Percentiles rank a stretch among this genome's conserved stretches.
Conservation (phyloP, 2,888 invertebrate genomes). For the Temnothorax rugatulus region DNA sequence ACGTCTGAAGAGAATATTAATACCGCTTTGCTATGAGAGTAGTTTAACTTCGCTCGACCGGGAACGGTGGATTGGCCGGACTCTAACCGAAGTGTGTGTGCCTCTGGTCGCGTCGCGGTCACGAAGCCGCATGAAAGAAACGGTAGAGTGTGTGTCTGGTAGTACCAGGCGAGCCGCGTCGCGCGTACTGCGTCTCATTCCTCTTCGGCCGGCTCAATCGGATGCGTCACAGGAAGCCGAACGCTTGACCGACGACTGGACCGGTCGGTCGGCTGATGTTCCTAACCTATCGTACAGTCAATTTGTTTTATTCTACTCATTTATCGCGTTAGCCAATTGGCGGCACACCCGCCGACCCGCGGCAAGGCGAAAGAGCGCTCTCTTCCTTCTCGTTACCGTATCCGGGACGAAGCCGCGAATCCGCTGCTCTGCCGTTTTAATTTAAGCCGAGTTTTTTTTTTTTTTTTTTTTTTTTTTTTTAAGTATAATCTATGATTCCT, state of each 20-base stretch:
- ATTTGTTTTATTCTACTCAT: constrained; percentile 76
- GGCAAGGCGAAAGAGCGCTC: constrained; percentile 53
- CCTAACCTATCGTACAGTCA: constrained; percentile 74
- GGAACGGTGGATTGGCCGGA: constrained; percentile 2
- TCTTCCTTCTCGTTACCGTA: constrained; percentile 44
- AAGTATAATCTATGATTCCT: neutral
- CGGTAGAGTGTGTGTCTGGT: constrained; percentile 74
- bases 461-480: neutral
- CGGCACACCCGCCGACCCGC: constrained; percentile 62
- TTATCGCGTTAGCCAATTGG: constrained; percentile 79
- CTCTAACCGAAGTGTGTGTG: constrained; percentile 31
- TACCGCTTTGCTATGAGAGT: constrained; percentile 1
- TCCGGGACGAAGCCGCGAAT: constrained; percentile 15
- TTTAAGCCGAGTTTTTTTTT: neutral
- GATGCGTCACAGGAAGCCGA: constrained; percentile 76
- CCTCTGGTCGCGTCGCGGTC: constrained; percentile 43
- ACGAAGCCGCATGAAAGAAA: constrained; percentile 68
- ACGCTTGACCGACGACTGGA: constrained; percentile 67
- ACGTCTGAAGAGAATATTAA: constrained; percentile 16
- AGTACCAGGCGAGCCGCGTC: constrained; percentile 75
- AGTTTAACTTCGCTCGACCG: constrained; percentile 29
- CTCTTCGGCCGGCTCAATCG: constrained; percentile 71
- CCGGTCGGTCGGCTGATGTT: constrained; percentile 67
- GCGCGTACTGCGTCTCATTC: constrained; percentile 72
- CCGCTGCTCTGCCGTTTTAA: neutral